Conservation (phyloP, 2,888 invertebrate genomes). For the Orthosia gracilis region DNA sequence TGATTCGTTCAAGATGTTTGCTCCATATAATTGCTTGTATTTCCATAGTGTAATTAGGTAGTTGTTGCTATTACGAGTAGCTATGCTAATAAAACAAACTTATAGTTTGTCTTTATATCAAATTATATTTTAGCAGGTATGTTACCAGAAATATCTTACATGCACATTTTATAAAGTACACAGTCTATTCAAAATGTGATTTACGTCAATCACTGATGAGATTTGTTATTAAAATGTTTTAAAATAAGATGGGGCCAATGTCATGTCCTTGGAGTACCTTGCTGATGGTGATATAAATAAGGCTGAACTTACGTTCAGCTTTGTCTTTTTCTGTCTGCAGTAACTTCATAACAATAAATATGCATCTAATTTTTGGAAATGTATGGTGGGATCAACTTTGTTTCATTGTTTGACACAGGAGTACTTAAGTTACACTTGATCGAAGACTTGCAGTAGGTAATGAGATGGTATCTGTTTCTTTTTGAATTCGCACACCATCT, state of each 20-base stretch:
- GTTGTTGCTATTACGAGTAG: too few species aligned
- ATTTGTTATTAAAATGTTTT: neutral
- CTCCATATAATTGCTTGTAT: constrained; percentile 26
- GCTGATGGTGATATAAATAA: neutral
- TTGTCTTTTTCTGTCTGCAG: neutral
- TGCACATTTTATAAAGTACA: constrained; percentile 2
- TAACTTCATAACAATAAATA: neutral
- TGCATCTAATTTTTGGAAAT: neutral
- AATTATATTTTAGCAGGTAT: neutral
- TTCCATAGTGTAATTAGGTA: neutral
- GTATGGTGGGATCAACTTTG: neutral
- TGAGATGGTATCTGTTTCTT: neutral
- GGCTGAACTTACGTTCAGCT: neutral
- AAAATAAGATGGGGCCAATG: constrained; percentile 1
- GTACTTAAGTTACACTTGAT: neutral
- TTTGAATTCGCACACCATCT: neutral
- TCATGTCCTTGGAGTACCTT: constrained; percentile 7
- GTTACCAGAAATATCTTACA: neutral
- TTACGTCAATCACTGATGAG: neutral
- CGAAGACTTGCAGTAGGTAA: neutral
- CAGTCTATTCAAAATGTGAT: neutral
- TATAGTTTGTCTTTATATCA: constrained; percentile 1
- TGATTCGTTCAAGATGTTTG: constrained; percentile 41
- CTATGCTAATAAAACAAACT: neutral
- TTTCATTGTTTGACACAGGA: neutral